Percentiles rank a stretch among this genome's conserved stretches.
phyloP scores from a whole-genome alignment of 2,797 vertebrate species.

The Chiroxiphia lanceolata region DNA sequence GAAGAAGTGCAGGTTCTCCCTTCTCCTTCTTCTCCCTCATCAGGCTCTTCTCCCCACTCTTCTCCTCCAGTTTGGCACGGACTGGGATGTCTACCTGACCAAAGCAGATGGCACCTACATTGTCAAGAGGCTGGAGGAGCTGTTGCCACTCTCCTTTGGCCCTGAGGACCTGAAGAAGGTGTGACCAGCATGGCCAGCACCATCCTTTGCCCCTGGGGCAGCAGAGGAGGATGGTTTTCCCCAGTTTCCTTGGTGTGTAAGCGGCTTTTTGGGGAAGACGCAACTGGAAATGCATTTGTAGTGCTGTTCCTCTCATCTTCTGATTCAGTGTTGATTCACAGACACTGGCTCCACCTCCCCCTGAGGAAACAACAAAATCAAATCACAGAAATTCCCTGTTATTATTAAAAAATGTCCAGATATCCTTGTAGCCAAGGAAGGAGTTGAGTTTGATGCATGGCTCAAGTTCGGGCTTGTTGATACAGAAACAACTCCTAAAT shows the following conservation, averaged over 20 bases:
- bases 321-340: not conserved
- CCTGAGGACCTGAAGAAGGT: constrained; percentile 80
- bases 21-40: not conserved
- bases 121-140: constrained; percentile 79
- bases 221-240: not conserved
- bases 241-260: not conserved
- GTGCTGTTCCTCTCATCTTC: not conserved
- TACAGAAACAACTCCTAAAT: not conserved
- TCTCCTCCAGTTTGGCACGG: constrained; percentile 82
- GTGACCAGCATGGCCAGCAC: accelerated
- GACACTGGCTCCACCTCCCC: not conserved
- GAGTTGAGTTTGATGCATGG: not conserved
- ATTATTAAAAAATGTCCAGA: not conserved
- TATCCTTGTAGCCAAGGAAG: not conserved
- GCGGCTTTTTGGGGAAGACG: not conserved
- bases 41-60: not conserved
- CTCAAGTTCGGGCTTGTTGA: not conserved
- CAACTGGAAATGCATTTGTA: not conserved
- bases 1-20: not conserved
- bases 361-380: not conserved
- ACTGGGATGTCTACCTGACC: constrained; percentile 86
- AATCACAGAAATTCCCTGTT: not conserved
- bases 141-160: constrained; percentile 89
- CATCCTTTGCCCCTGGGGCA: not conserved
- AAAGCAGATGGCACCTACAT: constrained; percentile 80